Evolutionary conservation across 2,113 vertebrate genomes (phyloP).

Genomic region (Chaetura pelagica): DNA sequence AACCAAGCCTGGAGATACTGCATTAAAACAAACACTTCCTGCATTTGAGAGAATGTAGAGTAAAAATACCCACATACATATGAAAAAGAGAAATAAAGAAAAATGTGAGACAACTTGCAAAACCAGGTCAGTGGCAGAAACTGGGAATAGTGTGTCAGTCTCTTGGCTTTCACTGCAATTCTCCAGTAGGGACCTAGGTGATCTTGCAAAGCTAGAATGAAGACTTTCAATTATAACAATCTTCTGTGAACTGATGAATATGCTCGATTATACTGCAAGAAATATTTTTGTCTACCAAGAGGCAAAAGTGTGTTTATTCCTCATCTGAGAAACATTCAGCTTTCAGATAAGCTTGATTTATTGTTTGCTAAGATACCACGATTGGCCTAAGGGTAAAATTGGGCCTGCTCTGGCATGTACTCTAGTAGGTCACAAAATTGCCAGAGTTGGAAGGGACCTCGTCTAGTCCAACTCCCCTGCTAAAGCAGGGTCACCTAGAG

Average conservation of each 20-base stretch:
- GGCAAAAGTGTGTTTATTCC: neutral
- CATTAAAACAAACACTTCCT: neutral
- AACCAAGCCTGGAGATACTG: neutral
- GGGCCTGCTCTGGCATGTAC: neutral
- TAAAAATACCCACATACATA: neutral
- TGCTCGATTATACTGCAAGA: neutral
- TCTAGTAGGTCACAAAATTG: neutral
- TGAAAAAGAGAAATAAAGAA: neutral
- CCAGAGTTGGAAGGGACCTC: too few relatives aligned
- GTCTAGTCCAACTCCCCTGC: too few relatives aligned
- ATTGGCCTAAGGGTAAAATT: neutral
- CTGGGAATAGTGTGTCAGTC: neutral
- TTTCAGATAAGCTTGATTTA: neutral
- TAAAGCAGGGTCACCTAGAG: too few relatives aligned
- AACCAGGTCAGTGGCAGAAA: conserved; percentile 30
- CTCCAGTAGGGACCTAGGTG: conserved; percentile 11
- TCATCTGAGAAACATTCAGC: neutral
- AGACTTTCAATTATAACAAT: conserved; percentile 34
- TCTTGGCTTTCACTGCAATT: neutral
- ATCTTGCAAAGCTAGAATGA: conserved; percentile 28
- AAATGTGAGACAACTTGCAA: neutral
- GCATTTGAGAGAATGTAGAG: neutral
- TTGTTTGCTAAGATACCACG: neutral
- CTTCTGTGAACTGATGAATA: conserved; percentile 6
- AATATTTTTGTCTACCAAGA: neutral